These are phyloP conservation scores for Ibidorhyncha struthersii DNA, from an alignment of 2,113 vertebrate species.

Conservation along the genomic window DNA sequence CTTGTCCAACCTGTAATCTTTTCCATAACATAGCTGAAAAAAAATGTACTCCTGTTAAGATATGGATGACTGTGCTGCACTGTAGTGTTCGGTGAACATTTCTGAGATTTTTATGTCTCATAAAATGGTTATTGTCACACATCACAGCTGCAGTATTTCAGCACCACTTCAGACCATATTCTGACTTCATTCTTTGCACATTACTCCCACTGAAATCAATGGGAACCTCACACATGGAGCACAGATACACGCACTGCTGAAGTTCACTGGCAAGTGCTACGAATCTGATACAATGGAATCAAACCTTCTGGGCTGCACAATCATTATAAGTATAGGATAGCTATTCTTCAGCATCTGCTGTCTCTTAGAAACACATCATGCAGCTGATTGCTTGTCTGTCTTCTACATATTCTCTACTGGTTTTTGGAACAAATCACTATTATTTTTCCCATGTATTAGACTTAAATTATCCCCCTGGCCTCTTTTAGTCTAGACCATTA, in stretches of 20 bases:
- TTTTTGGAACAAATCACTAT: constrained; percentile 6
- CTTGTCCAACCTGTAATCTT: background rate
- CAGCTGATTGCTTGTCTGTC: background rate
- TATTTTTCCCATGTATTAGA: background rate
- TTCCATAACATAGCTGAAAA: background rate
- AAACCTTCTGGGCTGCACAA: background rate
- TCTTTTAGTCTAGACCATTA: constrained; percentile 6
- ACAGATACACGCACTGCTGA: constrained; percentile 10
- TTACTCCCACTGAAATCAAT: constrained; percentile 10
- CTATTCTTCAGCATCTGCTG: constrained; percentile 20
- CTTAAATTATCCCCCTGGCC: background rate
- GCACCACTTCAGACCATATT: constrained; percentile 49
- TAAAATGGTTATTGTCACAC: constrained; percentile 43
- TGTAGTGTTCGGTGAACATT: background rate
- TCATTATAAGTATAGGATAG: background rate
- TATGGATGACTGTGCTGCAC: background rate
- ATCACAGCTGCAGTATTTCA: constrained; percentile 60
- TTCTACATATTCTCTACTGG: background rate
- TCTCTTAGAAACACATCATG: background rate
- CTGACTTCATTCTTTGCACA: constrained; percentile 32
- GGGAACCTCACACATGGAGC: constrained; percentile 48
- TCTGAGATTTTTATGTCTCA: constrained; percentile 41
- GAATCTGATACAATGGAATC: background rate
- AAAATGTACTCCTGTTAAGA: background rate
- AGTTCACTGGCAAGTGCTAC: background rate